These are phyloP conservation scores for Clarias fuscus DNA, from an alignment of 2,797 vertebrate species.

Conservation along the genomic window DNA sequence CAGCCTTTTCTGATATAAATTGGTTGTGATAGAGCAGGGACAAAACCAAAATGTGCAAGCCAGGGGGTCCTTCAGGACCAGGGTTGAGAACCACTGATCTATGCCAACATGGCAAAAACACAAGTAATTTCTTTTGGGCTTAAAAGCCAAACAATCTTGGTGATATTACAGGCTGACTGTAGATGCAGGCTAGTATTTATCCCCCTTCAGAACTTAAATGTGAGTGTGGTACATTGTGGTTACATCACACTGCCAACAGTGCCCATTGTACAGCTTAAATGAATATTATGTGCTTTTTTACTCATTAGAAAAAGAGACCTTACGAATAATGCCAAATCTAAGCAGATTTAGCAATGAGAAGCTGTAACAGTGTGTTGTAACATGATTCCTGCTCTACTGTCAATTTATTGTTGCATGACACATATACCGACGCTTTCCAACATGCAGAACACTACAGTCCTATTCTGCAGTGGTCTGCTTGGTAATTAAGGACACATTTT, in stretches of 20 bases:
- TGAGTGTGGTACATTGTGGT: not conserved
- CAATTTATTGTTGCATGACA: constrained; percentile 18
- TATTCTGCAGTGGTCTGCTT: constrained; percentile 11
- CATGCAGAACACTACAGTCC: constrained; percentile 10
- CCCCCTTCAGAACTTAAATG: not conserved
- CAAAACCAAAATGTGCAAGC: no score
- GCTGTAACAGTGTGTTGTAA: constrained; percentile 24
- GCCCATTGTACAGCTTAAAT: not conserved
- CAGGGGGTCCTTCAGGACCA: no score
- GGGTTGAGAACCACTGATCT: not conserved
- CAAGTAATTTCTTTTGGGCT: not conserved
- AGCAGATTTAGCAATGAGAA: constrained; percentile 1
- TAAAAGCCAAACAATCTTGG: not conserved
- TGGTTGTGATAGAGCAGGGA: no score
- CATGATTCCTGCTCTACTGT: not conserved
- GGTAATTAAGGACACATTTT: constrained; percentile 46
- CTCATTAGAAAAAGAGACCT: not conserved
- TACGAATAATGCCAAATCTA: constrained; percentile 2
- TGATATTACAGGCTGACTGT: not conserved
- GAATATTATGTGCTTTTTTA: not conserved
- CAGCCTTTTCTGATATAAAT: no score
- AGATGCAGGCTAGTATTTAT: not conserved
- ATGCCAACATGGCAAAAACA: not conserved
- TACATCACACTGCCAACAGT: not conserved
- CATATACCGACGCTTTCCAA: constrained; percentile 14